Evolutionary conservation across 2,888 invertebrate genomes (phyloP).

Genomic region (Corythucha ciliata): DNA sequence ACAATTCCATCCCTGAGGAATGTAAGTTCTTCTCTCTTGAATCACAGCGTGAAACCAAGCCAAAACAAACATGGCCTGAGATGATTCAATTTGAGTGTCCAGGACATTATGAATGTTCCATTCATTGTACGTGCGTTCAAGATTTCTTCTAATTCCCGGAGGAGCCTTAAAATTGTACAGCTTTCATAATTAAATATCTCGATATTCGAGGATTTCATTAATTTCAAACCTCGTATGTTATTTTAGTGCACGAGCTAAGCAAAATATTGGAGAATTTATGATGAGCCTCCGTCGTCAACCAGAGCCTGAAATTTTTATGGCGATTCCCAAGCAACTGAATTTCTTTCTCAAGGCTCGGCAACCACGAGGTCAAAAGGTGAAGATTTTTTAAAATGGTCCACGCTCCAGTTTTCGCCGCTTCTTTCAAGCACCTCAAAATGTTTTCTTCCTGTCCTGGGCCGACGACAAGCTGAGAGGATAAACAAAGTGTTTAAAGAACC

Average conservation of each 20-base stretch:
- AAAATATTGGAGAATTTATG: slow-evolving; percentile 63
- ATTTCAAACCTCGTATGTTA: slow-evolving; percentile 57
- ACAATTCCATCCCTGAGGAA: slow-evolving; percentile 87
- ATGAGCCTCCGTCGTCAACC: slow-evolving; percentile 80
- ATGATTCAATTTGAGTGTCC: slow-evolving; percentile 38
- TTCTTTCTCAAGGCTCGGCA: slow-evolving; percentile 59
- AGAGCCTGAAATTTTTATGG: slow-evolving; percentile 57
- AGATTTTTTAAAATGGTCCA: slow-evolving; percentile 77
- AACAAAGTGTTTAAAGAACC: slow-evolving; percentile 32
- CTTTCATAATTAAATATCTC: neutral
- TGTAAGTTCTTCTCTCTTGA: slow-evolving; percentile 82
- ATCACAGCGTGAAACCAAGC: slow-evolving; percentile 83
- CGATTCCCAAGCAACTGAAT: slow-evolving; percentile 44
- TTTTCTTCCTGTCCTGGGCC: slow-evolving; percentile 67
- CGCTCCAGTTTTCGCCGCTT: slow-evolving; percentile 53
- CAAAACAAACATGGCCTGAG: slow-evolving; percentile 58
- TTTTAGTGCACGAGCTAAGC: slow-evolving; percentile 66
- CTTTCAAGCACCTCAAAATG: slow-evolving; percentile 50
- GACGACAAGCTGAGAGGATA: slow-evolving; percentile 54
- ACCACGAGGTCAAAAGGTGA: slow-evolving; percentile 63
- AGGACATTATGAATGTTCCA: slow-evolving; percentile 48
- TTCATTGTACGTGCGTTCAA: slow-evolving; percentile 61
- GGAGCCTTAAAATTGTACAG: slow-evolving; percentile 51
- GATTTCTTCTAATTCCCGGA: slow-evolving; percentile 73
- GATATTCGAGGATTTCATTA: neutral